phyloP scores from a whole-genome alignment of 1,140 invertebrate species.

The Lineus longissimus region DNA sequence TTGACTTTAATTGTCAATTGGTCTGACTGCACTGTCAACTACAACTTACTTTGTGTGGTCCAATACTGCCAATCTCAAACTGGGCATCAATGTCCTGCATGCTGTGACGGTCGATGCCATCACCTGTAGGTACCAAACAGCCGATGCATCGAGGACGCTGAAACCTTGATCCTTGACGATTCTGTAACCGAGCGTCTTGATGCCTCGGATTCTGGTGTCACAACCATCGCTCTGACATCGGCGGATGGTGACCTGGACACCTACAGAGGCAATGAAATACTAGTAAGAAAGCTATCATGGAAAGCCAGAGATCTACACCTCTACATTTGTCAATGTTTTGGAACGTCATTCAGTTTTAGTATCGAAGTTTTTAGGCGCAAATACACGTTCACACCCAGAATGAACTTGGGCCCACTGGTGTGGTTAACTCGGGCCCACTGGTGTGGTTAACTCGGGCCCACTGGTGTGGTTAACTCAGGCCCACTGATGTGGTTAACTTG shows the following conservation, averaged over 20 bases:
- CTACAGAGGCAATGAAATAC: conserved; percentile 26
- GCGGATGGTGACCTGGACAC: conserved; percentile 50
- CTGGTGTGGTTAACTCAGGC: no score
- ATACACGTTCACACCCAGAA: no score
- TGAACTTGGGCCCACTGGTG: no score
- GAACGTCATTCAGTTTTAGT: no score
- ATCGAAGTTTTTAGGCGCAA: no score
- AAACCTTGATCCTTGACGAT: conserved; percentile 43
- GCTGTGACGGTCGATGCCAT: conserved; percentile 35
- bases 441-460: no score
- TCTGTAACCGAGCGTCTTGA: conserved; percentile 47
- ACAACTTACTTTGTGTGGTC: conserved; percentile 40
- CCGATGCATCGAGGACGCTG: conserved; percentile 47
- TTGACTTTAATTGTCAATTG: no score
- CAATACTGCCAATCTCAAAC: conserved; percentile 32
- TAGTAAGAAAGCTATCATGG: background rate
- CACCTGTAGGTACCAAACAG: conserved; percentile 49
- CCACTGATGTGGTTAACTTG: no score
- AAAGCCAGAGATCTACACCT: background rate
- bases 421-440: no score
- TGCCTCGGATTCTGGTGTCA: conserved; percentile 48
- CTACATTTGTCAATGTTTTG: background rate
- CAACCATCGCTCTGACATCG: conserved; percentile 52
- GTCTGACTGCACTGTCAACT: no score
- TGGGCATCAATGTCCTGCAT: conserved; percentile 35